Conservation (phyloP, 1,140 invertebrate species). For the Drosophila lacertosa region DNA sequence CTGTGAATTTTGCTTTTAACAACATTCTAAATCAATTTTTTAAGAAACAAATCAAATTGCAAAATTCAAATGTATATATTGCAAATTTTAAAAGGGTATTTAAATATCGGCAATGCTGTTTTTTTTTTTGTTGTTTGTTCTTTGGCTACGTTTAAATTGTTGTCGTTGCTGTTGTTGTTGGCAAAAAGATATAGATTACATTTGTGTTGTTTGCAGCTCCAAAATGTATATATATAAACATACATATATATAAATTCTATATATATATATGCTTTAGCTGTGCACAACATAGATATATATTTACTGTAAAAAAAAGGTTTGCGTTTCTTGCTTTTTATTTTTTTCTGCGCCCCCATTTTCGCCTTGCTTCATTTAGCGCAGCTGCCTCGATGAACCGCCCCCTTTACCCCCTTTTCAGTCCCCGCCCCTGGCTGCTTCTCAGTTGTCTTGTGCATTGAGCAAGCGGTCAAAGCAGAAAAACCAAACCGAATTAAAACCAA, state of each 20-base stretch:
- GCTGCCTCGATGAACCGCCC: constrained; percentile 15
- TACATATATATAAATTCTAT: constrained; percentile 17
- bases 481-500: constrained; percentile 1
- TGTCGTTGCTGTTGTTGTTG: constrained; percentile 28
- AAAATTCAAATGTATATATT: no score
- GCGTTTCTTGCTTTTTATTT: constrained; percentile 8
- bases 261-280: constrained; percentile 9
- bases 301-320: constrained; percentile 41
- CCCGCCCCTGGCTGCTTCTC: neutral
- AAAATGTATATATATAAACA: constrained; percentile 32
- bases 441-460: constrained; percentile 5
- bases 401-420: neutral
- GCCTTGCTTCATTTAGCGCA: constrained; percentile 49
- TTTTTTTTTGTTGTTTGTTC: constrained; percentile 5
- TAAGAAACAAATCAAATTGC: no score
- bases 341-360: constrained; percentile 43
- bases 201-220: constrained; percentile 46
- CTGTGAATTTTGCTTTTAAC: no score
- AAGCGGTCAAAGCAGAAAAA: constrained; percentile 8
- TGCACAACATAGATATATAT: constrained; percentile 3
- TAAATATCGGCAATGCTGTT: neutral
- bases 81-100: neutral
- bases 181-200: constrained; percentile 54
- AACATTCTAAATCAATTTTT: no score
- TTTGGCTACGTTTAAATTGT: constrained; percentile 32